Conservation (phyloP, 2,113 vertebrate genomes). For the Microtus oregoni region DNA sequence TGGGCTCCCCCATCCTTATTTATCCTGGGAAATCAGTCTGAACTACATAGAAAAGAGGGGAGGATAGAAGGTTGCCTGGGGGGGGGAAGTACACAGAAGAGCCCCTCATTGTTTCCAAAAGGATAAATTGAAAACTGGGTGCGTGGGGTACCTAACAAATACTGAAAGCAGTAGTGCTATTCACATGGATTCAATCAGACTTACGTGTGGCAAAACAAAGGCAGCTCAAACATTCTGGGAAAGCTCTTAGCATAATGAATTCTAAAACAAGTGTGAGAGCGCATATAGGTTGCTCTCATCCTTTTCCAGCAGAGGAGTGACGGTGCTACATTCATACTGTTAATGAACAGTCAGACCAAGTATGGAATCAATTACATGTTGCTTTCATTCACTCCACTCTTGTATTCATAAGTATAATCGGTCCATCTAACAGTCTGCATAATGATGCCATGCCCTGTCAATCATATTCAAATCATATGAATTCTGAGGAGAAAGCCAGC, state of each 20-base stretch:
- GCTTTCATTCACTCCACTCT: conserved; percentile 89
- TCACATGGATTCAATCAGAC: conserved; percentile 74
- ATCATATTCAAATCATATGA: conserved; percentile 84
- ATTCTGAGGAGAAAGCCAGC: conserved; percentile 85
- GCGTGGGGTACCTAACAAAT: conserved; percentile 66
- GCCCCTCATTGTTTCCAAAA: conserved; percentile 46
- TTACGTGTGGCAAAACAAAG: conserved; percentile 47
- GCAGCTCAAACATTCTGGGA: conserved; percentile 48
- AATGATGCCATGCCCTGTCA: conserved; percentile 89
- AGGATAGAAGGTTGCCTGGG: conserved; percentile 12
- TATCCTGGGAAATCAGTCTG: conserved; percentile 71
- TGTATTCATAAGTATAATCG: conserved; percentile 87
- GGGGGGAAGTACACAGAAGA: neutral
- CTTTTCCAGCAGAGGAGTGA: conserved; percentile 11
- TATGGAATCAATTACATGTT: conserved; percentile 91
- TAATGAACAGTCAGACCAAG: conserved; percentile 89
- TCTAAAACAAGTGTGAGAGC: conserved; percentile 76
- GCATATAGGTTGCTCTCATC: conserved; percentile 66
- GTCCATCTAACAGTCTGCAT: conserved; percentile 86
- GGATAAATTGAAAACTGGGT: conserved; percentile 72
- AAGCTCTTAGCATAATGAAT: conserved; percentile 72
- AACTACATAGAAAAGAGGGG: neutral
- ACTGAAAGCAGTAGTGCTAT: conserved; percentile 40
- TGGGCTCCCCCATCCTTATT: neutral
- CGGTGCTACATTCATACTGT: conserved; percentile 83